Evolutionary conservation across 2,888 invertebrate species (phyloP), one percentile per base, ranked within the genome.

Genomic region (Lasioglossum leucozonium): DNA sequence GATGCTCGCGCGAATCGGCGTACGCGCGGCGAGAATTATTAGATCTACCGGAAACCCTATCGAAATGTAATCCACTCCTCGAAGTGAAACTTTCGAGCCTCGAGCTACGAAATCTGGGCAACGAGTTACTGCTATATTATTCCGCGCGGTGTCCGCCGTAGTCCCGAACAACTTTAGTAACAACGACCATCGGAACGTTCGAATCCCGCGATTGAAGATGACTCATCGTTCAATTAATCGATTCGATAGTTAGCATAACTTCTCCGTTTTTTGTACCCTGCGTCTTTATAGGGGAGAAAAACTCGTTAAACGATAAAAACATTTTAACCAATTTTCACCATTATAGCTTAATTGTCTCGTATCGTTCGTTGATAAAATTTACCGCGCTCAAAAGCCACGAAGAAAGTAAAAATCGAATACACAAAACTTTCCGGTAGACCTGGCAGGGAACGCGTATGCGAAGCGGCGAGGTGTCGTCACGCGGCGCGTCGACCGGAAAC

Each of bases 391-490:
- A 55, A n/a, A 55, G n/a, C 0, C 11, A 6, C 16, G 62, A 30
- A 6, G 30, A 62, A 30, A 16, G 62, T 62, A 16, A 30, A 62
- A 30, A 5, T 30, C 30, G 62, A 18, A 30, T 6, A n/a, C n/a
- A n/a, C n/a, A 0, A 62, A 62, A 62, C 2, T 62, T 62, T 62
- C 30, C 26, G 58, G 30, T 30, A 62, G 58, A 16, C 30, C 8
- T 30, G 62, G 16, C 65, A 18, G 65, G 0, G 65, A 67, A 37
- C 22, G 30, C 62, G 62, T 16, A 22, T 0, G 5, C 30, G 62
- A 62, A 16, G 8, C 65, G 65, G 8, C 65, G 65, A 30, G 62
- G 62, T 62, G 62, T 62, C 62, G 62, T 62, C 62, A 62, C 30
- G 65, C 65, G 34, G 65, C 37, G 18, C 34, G 55, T 55, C 42